A percentile compares a stretch with the other conserved stretches of the same genome.
Conservation (phyloP, 2,113 vertebrate species). For the Varanus komodoensis region DNA sequence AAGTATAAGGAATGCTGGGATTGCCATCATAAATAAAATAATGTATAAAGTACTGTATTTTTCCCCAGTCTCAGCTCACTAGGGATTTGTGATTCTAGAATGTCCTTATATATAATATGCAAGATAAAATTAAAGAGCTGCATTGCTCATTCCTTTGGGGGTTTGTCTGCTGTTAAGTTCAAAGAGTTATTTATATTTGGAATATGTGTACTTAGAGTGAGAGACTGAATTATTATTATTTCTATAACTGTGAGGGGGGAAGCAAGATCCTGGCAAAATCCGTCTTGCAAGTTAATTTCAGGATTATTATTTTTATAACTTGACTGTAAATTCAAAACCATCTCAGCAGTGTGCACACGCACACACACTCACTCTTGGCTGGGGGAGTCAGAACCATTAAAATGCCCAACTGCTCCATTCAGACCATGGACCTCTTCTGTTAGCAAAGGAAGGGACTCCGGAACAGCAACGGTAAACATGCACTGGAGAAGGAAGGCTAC, state of each 20-base stretch:
- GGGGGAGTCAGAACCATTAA: not conserved
- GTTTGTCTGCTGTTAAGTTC: conserved; percentile 8
- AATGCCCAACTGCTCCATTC: not conserved
- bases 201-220: not conserved
- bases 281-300: not conserved
- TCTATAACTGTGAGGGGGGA: not conserved
- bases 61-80: not conserved
- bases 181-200: conserved; percentile 16
- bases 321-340: not conserved
- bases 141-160: not conserved
- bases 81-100: not conserved
- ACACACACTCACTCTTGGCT: not conserved
- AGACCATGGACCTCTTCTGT: not conserved
- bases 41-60: not conserved
- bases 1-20: not conserved
- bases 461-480: not conserved
- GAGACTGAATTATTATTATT: not conserved
- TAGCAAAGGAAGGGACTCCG: not conserved
- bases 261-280: not conserved
- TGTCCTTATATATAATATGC: conserved; percentile 11
- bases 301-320: not conserved
- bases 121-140: conserved; percentile 1
- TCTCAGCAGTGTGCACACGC: not conserved
- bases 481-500: not conserved
- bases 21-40: conserved; percentile 21